Evolutionary conservation across 2,888 invertebrate species (phyloP), one percentile per base, ranked within the genome.

Genomic region (Leuctra nigra): DNA sequence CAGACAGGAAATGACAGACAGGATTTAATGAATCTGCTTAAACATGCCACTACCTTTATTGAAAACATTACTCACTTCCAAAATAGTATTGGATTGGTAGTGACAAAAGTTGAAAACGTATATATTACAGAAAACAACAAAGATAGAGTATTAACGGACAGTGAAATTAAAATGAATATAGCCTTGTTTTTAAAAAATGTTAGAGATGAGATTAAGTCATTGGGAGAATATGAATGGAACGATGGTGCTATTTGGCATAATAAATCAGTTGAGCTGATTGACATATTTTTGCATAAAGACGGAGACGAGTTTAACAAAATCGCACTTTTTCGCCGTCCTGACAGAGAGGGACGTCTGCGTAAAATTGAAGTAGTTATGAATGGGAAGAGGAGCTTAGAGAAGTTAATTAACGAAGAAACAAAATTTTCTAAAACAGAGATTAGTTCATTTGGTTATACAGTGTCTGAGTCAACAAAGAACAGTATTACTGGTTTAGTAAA

Each of bases 21-120:
- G 6, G 57, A 57, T 46, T 61, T 63, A 20, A 24, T 47, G 14
- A 25, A 44, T 1, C 36, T 63, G 13, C 11, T 60, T 3, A 39
- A 54, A 14, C 58, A 62, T 48, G 55, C 52, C 6, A 23, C n/a
- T 3, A 18, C 14, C 9, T 22, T 63, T 7, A 11, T 61, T 11
- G 54, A 55, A 16, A 11, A 59, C 48, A 41, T 59, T 18, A 33
- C 25, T 2, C 55, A 54, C 38, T 56, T 59, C 41, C 11, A 11
- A 0, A 44, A 59, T 47, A 33, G 53, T 16, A 52, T 63, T 11
- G 55, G 58, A 1, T 24, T 63, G n/a, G 39, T 63, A 7, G 63
- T 56, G 2, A 61, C 63, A 18, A 61, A 61, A 56, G 61, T 63
- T 2, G 58, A 58, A 13, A 39, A 54, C 33, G 1, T n/a, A n/a